These are phyloP conservation scores for Catostomus latipinnis DNA, from an alignment of 2,797 vertebrate genomes.

Conservation along the genomic window DNA sequence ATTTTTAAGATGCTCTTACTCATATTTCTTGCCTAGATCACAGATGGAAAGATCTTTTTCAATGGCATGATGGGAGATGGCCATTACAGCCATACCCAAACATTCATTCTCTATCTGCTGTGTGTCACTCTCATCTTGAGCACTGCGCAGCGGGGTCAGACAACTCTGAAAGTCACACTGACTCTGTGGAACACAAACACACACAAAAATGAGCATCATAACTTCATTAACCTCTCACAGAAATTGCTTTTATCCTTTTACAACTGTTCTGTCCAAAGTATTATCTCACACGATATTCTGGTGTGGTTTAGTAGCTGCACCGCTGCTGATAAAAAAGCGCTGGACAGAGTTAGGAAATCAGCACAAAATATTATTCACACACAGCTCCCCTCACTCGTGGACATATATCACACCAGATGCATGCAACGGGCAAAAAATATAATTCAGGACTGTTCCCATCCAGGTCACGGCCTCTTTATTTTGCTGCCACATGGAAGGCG, in stretches of 20 bases:
- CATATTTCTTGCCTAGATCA: constrained; percentile 38
- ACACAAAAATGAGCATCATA: background rate
- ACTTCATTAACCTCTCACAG: constrained; percentile 2
- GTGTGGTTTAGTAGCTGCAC: too few relatives aligned
- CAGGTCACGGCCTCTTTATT: too few relatives aligned
- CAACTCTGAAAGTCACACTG: constrained; percentile 85
- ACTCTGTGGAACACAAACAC: constrained; percentile 69
- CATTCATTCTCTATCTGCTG: constrained; percentile 88
- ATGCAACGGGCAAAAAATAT: too few relatives aligned
- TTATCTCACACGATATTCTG: too few relatives aligned
- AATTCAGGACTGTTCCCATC: too few relatives aligned
- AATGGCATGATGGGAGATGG: constrained; percentile 85
- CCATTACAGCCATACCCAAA: constrained; percentile 88
- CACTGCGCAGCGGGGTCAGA: constrained; percentile 78
- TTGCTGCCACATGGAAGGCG: too few relatives aligned
- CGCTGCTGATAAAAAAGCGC: too few relatives aligned
- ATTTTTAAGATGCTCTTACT: constrained; percentile 35
- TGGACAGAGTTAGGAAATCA: too few relatives aligned
- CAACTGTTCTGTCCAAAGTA: too few relatives aligned
- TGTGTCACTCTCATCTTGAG: constrained; percentile 75
- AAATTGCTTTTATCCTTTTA: too few relatives aligned
- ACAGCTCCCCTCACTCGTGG: too few relatives aligned
- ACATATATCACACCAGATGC: too few relatives aligned
- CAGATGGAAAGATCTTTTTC: constrained; percentile 68
- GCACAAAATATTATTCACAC: background rate